phyloP scores from a whole-genome alignment of 2,113 vertebrate genomes.

The Mustelus asterias region DNA sequence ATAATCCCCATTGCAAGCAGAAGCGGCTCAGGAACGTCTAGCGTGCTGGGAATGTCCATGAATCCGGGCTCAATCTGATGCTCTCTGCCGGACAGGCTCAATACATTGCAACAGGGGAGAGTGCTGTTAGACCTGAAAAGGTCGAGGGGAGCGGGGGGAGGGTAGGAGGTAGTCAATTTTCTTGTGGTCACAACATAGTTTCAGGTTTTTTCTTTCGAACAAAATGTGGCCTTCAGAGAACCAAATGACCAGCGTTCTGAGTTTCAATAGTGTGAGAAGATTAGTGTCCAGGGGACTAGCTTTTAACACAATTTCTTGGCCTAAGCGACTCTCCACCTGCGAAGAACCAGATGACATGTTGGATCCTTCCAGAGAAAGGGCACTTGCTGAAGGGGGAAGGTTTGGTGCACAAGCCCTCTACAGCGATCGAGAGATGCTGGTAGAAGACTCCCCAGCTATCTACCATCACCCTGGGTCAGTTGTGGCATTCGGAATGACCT shows the following conservation, averaged over 20 bases:
- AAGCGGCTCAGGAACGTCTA: neutral
- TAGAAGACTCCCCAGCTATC: neutral
- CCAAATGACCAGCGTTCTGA: neutral
- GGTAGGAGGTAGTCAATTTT: neutral
- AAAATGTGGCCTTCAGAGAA: neutral
- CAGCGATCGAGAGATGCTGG: too few species aligned
- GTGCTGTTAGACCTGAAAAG: neutral
- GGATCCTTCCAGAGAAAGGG: neutral
- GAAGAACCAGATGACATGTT: neutral
- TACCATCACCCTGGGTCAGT: neutral
- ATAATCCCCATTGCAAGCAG: neutral
- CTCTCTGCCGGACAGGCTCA: neutral
- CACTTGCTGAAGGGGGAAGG: neutral
- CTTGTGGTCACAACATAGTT: neutral
- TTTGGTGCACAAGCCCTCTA: neutral
- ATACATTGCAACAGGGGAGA: neutral
- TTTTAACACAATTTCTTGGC: neutral
- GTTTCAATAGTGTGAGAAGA: neutral
- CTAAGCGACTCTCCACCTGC: too few species aligned
- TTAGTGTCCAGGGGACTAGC: neutral
- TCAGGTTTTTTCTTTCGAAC: neutral
- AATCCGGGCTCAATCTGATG: too few species aligned
- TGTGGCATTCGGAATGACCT: neutral
- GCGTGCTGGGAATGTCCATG: neutral
- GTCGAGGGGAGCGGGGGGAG: neutral